Conservation (phyloP, 2,888 invertebrate species). For the Bimastos eiseni region DNA sequence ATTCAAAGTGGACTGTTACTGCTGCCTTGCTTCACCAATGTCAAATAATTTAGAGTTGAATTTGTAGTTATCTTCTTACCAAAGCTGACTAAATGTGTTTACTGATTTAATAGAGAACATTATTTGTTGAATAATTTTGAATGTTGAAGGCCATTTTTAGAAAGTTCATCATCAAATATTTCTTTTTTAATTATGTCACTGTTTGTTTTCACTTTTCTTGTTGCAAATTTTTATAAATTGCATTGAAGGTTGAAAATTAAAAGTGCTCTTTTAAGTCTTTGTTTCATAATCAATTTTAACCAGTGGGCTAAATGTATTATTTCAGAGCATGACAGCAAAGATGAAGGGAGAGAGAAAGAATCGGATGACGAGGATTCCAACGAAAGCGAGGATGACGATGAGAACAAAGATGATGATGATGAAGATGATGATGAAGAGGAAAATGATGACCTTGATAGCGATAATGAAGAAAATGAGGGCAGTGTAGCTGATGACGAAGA, state of each 20-base stretch:
- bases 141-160: neutral
- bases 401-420: conserved; percentile 1
- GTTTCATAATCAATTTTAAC: neutral
- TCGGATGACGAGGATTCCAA: neutral
- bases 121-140: neutral
- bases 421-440: conserved; percentile 20
- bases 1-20: neutral
- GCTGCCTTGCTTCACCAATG: neutral
- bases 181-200: neutral
- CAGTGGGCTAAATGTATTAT: neutral
- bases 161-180: neutral
- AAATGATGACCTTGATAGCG: conserved; percentile 25
- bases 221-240: neutral
- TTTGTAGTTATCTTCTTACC: neutral
- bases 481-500: conserved; percentile 16
- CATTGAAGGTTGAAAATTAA: neutral
- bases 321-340: neutral
- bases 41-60: neutral
- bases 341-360: neutral
- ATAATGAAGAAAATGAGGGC: conserved; percentile 28
- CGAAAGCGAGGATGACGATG: neutral
- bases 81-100: neutral
- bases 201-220: neutral
- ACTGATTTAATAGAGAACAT: neutral
- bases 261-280: neutral